Evolutionary conservation across 2,888 invertebrate species (phyloP).

Genomic region (Spodoptera exigua): DNA sequence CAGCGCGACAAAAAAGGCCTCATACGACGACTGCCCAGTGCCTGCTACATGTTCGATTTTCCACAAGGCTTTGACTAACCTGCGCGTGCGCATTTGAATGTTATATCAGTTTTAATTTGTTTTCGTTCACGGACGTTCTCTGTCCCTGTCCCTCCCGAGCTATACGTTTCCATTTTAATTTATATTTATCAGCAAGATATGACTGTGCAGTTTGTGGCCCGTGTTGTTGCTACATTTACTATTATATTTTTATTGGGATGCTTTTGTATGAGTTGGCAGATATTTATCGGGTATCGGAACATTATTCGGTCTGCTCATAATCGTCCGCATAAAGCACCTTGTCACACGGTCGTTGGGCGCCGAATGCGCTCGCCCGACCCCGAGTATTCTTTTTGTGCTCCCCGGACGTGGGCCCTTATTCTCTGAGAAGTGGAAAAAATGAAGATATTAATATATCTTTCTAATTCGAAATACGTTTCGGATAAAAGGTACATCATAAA

Average conservation of each 20-base stretch:
- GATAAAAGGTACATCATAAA: slow-evolving; percentile 87
- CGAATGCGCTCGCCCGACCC: slow-evolving; percentile 83
- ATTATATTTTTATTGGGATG: slow-evolving; percentile 89
- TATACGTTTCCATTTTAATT: slow-evolving; percentile 81
- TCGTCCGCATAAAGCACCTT: slow-evolving; percentile 89
- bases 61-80: slow-evolving; percentile 59
- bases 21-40: slow-evolving; percentile 45
- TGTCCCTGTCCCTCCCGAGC: slow-evolving; percentile 67
- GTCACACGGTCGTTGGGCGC: slow-evolving; percentile 89
- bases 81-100: slow-evolving; percentile 68
- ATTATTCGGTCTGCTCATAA: slow-evolving; percentile 88
- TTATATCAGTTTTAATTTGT: slow-evolving; percentile 77
- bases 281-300: slow-evolving; percentile 89
- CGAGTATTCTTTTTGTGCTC: slow-evolving; percentile 85
- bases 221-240: slow-evolving; percentile 88
- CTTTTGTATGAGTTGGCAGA: slow-evolving; percentile 90
- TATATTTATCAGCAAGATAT: slow-evolving; percentile 84
- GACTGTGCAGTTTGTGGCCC: slow-evolving; percentile 86
- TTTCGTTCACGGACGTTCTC: slow-evolving; percentile 66
- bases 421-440: slow-evolving; percentile 89
- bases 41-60: slow-evolving; percentile 61
- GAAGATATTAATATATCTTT: slow-evolving; percentile 89
- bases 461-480: slow-evolving; percentile 89
- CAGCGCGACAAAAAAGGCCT: slow-evolving; percentile 62
- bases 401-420: slow-evolving; percentile 82